Conservation (phyloP, 2,113 vertebrate genomes). For the Alectura lathami region DNA sequence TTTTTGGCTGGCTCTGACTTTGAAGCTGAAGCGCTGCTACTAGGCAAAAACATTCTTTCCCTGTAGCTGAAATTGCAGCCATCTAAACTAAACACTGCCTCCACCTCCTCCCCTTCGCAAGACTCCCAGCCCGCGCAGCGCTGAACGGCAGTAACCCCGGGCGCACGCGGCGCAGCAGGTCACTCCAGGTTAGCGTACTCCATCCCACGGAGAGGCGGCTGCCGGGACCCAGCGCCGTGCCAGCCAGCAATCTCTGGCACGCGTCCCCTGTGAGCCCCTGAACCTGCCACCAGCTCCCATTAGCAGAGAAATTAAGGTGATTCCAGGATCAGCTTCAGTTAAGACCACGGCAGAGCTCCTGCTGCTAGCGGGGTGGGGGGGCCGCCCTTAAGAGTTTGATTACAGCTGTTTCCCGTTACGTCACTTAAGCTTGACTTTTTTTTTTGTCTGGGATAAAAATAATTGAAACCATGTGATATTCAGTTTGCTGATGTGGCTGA, state of each 20-base stretch:
- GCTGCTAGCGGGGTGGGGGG: not conserved
- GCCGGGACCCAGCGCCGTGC: not conserved
- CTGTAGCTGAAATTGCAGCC: not conserved
- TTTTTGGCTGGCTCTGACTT: not conserved
- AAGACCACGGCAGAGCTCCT: not conserved
- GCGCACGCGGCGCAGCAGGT: not conserved
- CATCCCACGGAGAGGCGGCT: not conserved
- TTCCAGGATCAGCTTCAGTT: not conserved
- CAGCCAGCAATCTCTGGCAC: not conserved
- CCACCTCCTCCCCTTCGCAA: not conserved
- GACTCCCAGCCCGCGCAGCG: not conserved
- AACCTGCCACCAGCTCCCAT: not conserved
- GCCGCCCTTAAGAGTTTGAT: conserved; percentile 6
- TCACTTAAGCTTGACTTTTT: conserved; percentile 19
- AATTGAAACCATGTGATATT: conserved; percentile 74
- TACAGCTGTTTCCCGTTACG: conserved; percentile 73
- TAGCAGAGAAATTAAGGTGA: not conserved
- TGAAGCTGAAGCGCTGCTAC: not conserved
- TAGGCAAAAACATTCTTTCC: not conserved
- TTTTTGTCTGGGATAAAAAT: conserved; percentile 63
- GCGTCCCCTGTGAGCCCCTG: not conserved
- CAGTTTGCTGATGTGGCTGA: conserved; percentile 72
- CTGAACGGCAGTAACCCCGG: conserved; percentile 69
- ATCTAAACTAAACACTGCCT: not conserved
- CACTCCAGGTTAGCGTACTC: conserved; percentile 25